Evolutionary conservation across 1,140 invertebrate species (phyloP), one percentile per base, ranked within the genome.

Genomic region (Pseudomyrmex dendroicus): DNA sequence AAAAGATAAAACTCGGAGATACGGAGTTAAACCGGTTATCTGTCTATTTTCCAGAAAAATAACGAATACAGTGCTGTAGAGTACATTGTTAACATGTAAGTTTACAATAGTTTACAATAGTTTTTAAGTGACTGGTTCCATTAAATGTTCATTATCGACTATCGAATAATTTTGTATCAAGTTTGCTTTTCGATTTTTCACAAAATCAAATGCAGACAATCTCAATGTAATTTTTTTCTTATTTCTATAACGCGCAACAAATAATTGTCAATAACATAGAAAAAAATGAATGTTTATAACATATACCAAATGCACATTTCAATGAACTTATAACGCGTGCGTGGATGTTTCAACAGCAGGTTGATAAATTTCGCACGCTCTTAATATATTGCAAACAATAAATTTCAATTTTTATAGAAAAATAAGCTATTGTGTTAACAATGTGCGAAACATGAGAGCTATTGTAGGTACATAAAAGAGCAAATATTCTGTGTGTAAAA

Each of bases 381-480:
- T 44, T 57, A 12, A 72, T 72, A 56, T 72, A 15, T 7, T 4
- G 2, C 25, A 70, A 2, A 13, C 9, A 35, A 8, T 44, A 72
- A 44, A 9, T 72, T 44, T 57, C 57, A 72, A 57, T 72, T 44
- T 15, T 57, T 57, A 22, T 13, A 56, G 7, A 72, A 57, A 72
- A 57, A 72, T 57, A 57, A 57, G 4, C 10, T 72, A 10, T 54
- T 70, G 22, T 25, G 22, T 72, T 72, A 72, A 72, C 4, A 54
- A 35, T 25, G 10, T 56, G 54, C 15, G 35, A 12, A 5, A 7
- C 52, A 72, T 5, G 35, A 35, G 35, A 35, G 35, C 5, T 72
- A 5, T 52, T 13, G 44, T 56, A 72, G n/a, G n/a, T 35, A 9
- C 35, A 72, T 72, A 72, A 57, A 72, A 12, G 13, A 7, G 13